phyloP scores from a whole-genome alignment of 1,140 invertebrate genomes.

The Drosophila santomea region DNA sequence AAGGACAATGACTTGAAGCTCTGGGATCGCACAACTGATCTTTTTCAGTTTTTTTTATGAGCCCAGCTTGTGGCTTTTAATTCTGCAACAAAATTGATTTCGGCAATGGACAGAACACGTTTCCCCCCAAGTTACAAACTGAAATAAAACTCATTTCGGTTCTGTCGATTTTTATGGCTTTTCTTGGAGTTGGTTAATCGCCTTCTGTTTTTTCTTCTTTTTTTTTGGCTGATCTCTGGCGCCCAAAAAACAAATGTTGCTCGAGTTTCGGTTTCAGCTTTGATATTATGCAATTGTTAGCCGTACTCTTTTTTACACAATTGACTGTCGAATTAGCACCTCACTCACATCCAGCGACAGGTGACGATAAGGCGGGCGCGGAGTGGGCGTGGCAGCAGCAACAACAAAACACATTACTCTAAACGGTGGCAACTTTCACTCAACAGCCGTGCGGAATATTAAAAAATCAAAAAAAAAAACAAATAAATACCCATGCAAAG shows the following conservation, averaged over 20 bases:
- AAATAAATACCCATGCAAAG: conserved; percentile 46
- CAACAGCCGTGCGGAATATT: conserved; percentile 74
- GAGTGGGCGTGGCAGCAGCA: conserved; percentile 68
- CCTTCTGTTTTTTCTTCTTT: neutral
- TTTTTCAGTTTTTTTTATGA: conserved; percentile 22
- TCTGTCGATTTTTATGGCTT: conserved; percentile 39
- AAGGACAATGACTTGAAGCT: conserved; percentile 68
- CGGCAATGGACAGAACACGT: conserved; percentile 57
- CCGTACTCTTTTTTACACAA: conserved; percentile 40
- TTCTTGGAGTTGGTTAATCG: conserved; percentile 53
- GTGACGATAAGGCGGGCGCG: conserved; percentile 47
- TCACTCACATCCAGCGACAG: conserved; percentile 67
- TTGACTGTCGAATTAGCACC: conserved; percentile 74
- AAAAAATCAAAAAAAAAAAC: conserved; percentile 46
- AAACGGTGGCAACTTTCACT: conserved; percentile 82
- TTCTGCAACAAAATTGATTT: conserved; percentile 64
- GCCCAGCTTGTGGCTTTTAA: conserved; percentile 19
- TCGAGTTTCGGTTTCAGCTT: conserved; percentile 44
- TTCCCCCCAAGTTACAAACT: conserved; percentile 9
- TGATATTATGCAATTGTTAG: conserved; percentile 46
- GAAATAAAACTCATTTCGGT: conserved; percentile 24
- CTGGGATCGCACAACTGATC: conserved; percentile 22
- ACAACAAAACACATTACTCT: conserved; percentile 26
- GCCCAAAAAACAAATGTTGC: conserved; percentile 31
- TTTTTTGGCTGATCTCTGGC: conserved; percentile 8